Evolutionary conservation across 2,888 invertebrate genomes (phyloP).

Genomic region (Gandaritis pyraliata): DNA sequence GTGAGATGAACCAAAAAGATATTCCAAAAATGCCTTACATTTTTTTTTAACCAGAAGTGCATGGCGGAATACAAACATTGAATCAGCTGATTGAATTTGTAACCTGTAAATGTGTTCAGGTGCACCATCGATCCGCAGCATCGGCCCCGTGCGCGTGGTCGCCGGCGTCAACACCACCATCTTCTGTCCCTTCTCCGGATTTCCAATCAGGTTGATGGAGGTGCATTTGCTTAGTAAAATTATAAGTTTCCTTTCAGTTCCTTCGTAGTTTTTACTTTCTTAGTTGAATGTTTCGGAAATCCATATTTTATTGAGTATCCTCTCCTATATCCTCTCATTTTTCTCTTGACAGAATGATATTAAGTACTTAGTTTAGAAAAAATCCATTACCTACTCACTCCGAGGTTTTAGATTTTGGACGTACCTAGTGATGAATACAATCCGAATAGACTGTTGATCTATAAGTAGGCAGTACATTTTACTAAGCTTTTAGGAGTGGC

Average conservation of each 20-base stretch:
- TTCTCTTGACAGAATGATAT: neutral
- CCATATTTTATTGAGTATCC: conserved; percentile 23
- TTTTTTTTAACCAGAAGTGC: too few species aligned
- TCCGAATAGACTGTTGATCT: too few species aligned
- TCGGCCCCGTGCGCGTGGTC: conserved; percentile 90
- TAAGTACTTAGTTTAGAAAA: neutral
- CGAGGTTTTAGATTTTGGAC: neutral
- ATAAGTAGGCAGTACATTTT: too few species aligned
- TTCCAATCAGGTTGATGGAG: conserved; percentile 89
- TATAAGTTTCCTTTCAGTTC: conserved; percentile 74
- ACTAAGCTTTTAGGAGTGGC: neutral
- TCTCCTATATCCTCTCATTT: conserved; percentile 18
- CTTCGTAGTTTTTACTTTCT: conserved; percentile 25
- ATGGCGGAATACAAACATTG: too few species aligned
- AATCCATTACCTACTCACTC: neutral
- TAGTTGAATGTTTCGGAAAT: conserved; percentile 15
- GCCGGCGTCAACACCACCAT: conserved; percentile 91
- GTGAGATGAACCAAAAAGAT: too few species aligned
- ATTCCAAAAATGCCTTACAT: too few species aligned
- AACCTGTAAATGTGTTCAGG: too few species aligned
- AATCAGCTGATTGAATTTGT: too few species aligned
- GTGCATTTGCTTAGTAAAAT: conserved; percentile 83
- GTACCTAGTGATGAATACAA: conserved; percentile 1
- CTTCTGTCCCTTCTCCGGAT: conserved; percentile 94
- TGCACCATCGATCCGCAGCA: conserved; percentile 88